Evolutionary conservation across 1,140 invertebrate genomes (phyloP), one percentile per base, ranked within the genome.

Genomic region (Spodoptera litura): DNA sequence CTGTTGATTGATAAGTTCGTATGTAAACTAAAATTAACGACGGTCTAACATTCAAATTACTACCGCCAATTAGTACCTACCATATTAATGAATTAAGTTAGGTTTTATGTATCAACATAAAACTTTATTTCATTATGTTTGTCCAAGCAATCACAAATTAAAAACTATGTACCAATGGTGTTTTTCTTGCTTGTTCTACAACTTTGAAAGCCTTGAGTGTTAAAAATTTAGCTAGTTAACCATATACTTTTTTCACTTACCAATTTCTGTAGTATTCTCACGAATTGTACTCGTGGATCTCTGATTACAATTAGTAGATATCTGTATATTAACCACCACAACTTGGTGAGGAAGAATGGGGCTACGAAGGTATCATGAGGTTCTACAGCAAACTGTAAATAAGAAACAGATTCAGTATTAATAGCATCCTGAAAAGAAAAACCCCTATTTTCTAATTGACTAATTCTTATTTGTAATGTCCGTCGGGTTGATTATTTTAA

Each of bases 251-350:
- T 38, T 35, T 51, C 55, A 90, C 95, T 96, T 94, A 98, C 97
- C 86, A 97, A 94, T 96, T 98, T 98, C 85, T 98, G 97, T 25
- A 97, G 72, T 78, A 98, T 96, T 81, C 96, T 94, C 52, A 97
- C 82, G 20, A 95, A 90, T 85, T 98, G 97, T 6, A 98, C 92
- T 0, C 96, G 95, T 6, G 97, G 97, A 94, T 98, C 96, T 77
- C 97, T 93, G 8, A 96, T 75, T 58, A 97, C 93, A 80, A 97
- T 96, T 2, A 97, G 71, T 35, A 97, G 93, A 81, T 96, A 96
- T 85, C 97, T 93, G 86, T 96, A 96, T 49, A 96, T 96, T 27
- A 98, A 89, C 95, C 96, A 97, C 79, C 95, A 95, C 1, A 98
- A 93, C 88, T 96, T 96, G 0, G 94, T 95, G 84, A 96, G 95